Base-by-base conservation (phyloP, 1,140 invertebrate genomes). In the Neocloeon triangulifer region DNA sequence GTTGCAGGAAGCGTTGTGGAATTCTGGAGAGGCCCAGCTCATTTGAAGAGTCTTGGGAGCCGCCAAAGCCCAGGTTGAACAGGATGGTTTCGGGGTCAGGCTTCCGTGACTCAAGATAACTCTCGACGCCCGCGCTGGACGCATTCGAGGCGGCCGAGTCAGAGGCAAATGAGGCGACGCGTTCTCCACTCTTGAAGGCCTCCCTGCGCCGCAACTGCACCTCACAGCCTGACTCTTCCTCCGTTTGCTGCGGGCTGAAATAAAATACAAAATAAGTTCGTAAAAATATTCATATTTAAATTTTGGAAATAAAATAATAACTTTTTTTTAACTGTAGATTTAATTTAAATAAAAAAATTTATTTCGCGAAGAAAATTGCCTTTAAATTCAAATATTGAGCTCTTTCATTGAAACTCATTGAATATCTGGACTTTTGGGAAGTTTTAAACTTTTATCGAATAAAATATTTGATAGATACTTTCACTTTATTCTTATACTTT, bases 1-100 rank as follows among this genome's bases (percentile, higher is more conserved):
- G 68, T 23, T 66, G 61, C 0, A 71, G 49, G 41, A 71, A 70
- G 23, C 64, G 47, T 41, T 64, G 61, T 2, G 75, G 75, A 46
- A 79, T 76, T 29, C 68, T 55, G 25, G 63, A 59, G 19, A 70
- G 19, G 7, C 25, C 27, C 19, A 9, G 27, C 15, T 8, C 14
- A 16, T 7, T 5, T 16, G 33, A 17, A 5, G 36, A 34, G 33
- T 39, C 35, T n/a, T 30, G 25, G 10, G 64, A 61, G 8, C 69
- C 69, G 25, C 30, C 56, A 77, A 73, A n/a, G 68, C 75, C 30
- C 74, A 44, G 53, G 25, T 62, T 66, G 14, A 77, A 40, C 4
- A 80, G 48, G 18, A 78, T 63, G 25, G 72, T 70, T 49, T 78
- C 73, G 2, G 75, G 74, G 54, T 80, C 73, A 3, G 73, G 67